Evolutionary conservation across 2,113 vertebrate genomes (phyloP), one percentile per base, ranked within the genome.

Genomic region (Rhodinocichla rosea): DNA sequence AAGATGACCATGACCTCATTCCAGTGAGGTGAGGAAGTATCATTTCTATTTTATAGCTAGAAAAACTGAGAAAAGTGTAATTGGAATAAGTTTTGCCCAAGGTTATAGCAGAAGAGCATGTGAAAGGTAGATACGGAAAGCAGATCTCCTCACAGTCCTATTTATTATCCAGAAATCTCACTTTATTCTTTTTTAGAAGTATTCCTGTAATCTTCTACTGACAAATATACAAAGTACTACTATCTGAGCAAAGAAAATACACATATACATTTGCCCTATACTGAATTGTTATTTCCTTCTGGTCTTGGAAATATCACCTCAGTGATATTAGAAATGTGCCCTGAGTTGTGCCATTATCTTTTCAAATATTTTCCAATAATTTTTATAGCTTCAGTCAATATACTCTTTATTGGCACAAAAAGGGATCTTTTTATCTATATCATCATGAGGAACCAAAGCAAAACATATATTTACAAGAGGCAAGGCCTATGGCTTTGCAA

Each of bases 1-100:
- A 70, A 92, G 89, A 90, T 94, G 89, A 74, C 33, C 59, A 40
- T 67, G 80, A 94, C 87, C 80, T 92, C 89, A 83, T 94, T 86
- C 45, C 91, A 92, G 14, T 37, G 73, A 83, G 77, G 77, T 89
- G 37, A 83, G 87, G 55, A 95, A 91, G 30, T 81, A 81, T 83
- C 4, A 62, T 74, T 87, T 89, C 68, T 92, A 47, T 77, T 95
- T 94, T 83, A 74, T 47, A 35, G 20, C 42, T 87, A 87, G 64
- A 88, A 91, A 92, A 92, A 23, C 52, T 84, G 35, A 84, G n/a
- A 92, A 47, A 92, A 89, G 26, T 74, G 68, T 75, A 91, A 52
- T 8, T 84, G 87, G 81, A 81, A 89, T 75, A 50, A 24, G 13
- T 84, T 95, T 92, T 92, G 44, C 47, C 52, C 65, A 89, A 87